phyloP scores from a whole-genome alignment of 2,797 vertebrate genomes.

The Pseudochaenichthys georgianus region DNA sequence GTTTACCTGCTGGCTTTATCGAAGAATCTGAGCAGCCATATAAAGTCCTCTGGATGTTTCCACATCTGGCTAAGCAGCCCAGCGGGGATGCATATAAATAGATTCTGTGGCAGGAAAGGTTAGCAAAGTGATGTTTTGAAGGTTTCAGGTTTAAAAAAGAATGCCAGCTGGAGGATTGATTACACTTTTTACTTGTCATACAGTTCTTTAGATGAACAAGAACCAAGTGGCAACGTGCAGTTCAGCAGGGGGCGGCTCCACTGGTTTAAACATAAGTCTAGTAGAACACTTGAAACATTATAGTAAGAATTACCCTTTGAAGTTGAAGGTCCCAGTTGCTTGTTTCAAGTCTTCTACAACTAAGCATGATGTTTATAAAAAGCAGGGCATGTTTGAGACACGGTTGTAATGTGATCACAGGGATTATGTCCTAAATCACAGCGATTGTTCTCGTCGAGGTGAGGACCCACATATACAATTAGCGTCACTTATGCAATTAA shows the following conservation, averaged over 20 bases:
- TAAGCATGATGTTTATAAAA: no score
- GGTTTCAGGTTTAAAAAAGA: constrained; percentile 3
- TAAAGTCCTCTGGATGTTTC: constrained; percentile 2
- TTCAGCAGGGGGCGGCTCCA: no score
- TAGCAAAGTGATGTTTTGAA: neutral
- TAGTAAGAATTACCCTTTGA: no score
- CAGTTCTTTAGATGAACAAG: no score
- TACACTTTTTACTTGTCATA: neutral
- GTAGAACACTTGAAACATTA: no score
- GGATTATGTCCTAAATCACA: neutral
- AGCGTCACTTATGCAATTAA: neutral
- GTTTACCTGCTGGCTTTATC: constrained; percentile 30
- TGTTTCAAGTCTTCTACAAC: no score
- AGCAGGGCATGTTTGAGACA: no score
- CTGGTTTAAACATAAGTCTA: no score
- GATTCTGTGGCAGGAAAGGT: neutral
- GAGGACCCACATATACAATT: neutral
- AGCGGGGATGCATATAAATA: constrained; percentile 13
- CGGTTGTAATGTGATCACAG: no score
- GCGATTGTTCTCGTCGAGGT: neutral
- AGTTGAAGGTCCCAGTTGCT: no score
- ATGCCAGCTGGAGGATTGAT: neutral
- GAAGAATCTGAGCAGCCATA: constrained; percentile 27
- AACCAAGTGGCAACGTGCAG: no score
- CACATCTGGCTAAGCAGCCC: constrained; percentile 4